Percentiles rank a stretch among this genome's conserved stretches.
Evolutionary conservation across 2,113 vertebrate genomes (phyloP).

Genomic region (Callospermophilus lateralis): DNA sequence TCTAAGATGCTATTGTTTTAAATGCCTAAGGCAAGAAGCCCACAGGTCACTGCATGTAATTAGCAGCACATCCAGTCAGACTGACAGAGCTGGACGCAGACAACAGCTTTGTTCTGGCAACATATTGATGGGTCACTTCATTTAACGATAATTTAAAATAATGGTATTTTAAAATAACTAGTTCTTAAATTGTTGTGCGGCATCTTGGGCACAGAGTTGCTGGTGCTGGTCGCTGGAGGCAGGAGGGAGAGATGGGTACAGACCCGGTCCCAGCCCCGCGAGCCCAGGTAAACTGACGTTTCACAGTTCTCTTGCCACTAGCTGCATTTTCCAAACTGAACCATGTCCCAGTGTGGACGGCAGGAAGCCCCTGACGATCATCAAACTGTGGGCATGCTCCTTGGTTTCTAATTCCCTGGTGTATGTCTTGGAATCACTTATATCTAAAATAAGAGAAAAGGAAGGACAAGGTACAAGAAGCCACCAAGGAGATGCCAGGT

Average conservation of each 20-base stretch:
- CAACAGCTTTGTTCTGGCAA: background rate
- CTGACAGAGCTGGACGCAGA: background rate
- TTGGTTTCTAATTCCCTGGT: background rate
- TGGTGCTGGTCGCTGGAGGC: background rate
- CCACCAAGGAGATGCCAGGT: background rate
- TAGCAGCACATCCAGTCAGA: conserved; percentile 64
- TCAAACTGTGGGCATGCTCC: background rate
- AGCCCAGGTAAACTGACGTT: too few relatives aligned
- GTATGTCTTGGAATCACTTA: background rate
- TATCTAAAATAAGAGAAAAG: background rate
- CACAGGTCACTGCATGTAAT: conserved; percentile 57
- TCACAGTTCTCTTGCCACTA: too few relatives aligned
- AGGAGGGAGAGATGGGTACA: too few relatives aligned
- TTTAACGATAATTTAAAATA: conserved; percentile 28
- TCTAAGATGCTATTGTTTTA: conserved; percentile 62
- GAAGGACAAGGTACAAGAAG: background rate
- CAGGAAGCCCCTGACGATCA: background rate
- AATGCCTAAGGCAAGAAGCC: conserved; percentile 74
- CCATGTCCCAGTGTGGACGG: too few relatives aligned
- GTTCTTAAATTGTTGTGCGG: background rate
- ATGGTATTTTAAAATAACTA: background rate
- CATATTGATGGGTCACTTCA: conserved; percentile 45
- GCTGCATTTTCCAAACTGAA: background rate
- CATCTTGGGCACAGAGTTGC: background rate
- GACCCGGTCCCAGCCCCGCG: rapidly evolving